Evolutionary conservation across 1,140 invertebrate species (phyloP).

Genomic region (Drosophila biarmipes): DNA sequence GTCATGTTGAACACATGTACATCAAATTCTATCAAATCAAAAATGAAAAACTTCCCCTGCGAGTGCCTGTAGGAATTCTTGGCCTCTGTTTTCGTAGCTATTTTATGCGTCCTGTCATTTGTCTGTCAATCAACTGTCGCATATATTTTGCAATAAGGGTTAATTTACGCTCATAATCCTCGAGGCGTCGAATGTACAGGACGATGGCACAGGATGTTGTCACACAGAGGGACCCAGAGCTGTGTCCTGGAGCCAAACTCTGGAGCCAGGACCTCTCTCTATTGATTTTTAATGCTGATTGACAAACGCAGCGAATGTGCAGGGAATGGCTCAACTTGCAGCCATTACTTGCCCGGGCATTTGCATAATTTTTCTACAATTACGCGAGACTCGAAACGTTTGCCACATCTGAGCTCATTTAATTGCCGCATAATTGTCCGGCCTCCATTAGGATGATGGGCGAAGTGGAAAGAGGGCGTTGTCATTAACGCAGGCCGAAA

Average conservation of each 20-base stretch:
- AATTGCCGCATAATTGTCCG: conserved; percentile 70
- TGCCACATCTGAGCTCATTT: conserved; percentile 59
- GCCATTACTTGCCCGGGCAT: conserved; percentile 32
- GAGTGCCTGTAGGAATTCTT: not conserved
- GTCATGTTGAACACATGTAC: conserved; percentile 78
- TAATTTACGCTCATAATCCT: conserved; percentile 82
- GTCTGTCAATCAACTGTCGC: conserved; percentile 82
- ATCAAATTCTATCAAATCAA: conserved; percentile 80
- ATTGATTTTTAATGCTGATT: conserved; percentile 81
- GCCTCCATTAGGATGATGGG: conserved; percentile 43
- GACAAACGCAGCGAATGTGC: conserved; percentile 45
- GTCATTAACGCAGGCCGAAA: conserved; percentile 30
- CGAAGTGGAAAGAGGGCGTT: conserved; percentile 11
- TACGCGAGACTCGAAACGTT: conserved; percentile 37
- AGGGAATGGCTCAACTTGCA: conserved; percentile 5
- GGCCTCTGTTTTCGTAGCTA: conserved; percentile 23
- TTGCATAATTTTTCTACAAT: conserved; percentile 65
- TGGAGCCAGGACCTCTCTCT: conserved; percentile 29
- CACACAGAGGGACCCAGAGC: conserved; percentile 13
- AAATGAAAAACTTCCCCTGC: conserved; percentile 39
- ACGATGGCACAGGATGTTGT: conserved; percentile 68
- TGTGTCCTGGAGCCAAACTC: conserved; percentile 54
- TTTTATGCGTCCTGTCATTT: conserved; percentile 79
- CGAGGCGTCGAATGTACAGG: conserved; percentile 34
- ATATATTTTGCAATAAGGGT: conserved; percentile 82